phyloP scores from a whole-genome alignment of 2,797 vertebrate genomes.

The Thripadectes ignobilis region DNA sequence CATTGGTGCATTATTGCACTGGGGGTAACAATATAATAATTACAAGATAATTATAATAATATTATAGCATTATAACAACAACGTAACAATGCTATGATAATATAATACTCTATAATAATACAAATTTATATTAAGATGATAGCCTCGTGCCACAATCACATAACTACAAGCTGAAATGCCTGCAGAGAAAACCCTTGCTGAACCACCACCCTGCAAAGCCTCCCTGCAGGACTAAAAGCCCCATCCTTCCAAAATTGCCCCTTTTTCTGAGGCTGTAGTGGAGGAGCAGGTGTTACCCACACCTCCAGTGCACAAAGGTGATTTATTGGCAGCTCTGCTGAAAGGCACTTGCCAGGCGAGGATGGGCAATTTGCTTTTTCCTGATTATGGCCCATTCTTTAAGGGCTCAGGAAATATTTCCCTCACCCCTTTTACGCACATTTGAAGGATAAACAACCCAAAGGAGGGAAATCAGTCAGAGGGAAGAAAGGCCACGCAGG shows the following conservation, averaged over 20 bases:
- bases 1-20: not conserved
- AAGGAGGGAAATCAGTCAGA: slow-evolving; percentile 44
- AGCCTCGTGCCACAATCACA: not conserved
- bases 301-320: not conserved
- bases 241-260: not conserved
- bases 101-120: not conserved
- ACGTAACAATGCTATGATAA: not conserved
- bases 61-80: not conserved
- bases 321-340: not conserved
- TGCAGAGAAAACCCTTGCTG: not conserved
- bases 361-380: slow-evolving; percentile 18
- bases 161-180: not conserved
- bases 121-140: not conserved
- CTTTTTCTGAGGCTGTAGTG: not conserved
- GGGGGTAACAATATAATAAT: not conserved
- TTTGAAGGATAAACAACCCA: slow-evolving; percentile 40
- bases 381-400: slow-evolving; percentile 20
- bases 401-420: slow-evolving; percentile 40
- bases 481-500: not conserved
- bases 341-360: not conserved
- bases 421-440: slow-evolving; percentile 1
- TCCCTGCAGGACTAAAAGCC: not conserved
- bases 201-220: not conserved
- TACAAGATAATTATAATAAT: not conserved
- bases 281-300: not conserved